Percentiles rank a stretch among this genome's conserved stretches.
Conservation (phyloP, 2,797 vertebrate genomes). For the Hypotaenidia okinawae region DNA sequence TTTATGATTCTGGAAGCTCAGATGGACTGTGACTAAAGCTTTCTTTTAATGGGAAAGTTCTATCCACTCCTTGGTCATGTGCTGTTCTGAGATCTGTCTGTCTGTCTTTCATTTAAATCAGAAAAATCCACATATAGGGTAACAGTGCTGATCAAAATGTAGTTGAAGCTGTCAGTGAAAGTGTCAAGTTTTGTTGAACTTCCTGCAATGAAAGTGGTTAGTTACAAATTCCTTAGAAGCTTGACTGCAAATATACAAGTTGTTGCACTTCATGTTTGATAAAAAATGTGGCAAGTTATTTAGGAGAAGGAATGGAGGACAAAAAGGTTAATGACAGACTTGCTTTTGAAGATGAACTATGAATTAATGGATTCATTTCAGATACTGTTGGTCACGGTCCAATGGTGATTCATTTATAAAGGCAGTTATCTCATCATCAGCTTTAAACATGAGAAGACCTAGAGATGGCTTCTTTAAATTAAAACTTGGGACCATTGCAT, state of each 20-base stretch:
- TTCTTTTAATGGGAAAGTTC: background rate
- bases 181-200: background rate
- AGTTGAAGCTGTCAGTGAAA: background rate
- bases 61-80: background rate
- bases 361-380: slow-evolving; percentile 46
- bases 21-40: background rate
- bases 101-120: background rate
- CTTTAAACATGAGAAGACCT: slow-evolving; percentile 34
- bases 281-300: slow-evolving; percentile 20
- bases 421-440: slow-evolving; percentile 38
- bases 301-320: slow-evolving; percentile 1
- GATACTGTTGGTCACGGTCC: background rate
- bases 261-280: slow-evolving; percentile 33
- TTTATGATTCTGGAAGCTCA: background rate
- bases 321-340: slow-evolving; percentile 60
- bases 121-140: background rate
- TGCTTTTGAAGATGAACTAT: slow-evolving; percentile 44
- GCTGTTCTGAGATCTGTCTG: background rate
- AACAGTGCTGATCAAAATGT: background rate
- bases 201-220: background rate
- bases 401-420: slow-evolving; percentile 55
- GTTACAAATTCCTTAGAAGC: background rate
- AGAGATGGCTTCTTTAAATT: slow-evolving; percentile 48
- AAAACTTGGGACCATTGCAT: background rate
- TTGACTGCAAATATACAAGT: background rate